These are phyloP conservation scores for Drosophila bifasciata DNA, from an alignment of 1,140 invertebrate genomes.

Conservation along the genomic window DNA sequence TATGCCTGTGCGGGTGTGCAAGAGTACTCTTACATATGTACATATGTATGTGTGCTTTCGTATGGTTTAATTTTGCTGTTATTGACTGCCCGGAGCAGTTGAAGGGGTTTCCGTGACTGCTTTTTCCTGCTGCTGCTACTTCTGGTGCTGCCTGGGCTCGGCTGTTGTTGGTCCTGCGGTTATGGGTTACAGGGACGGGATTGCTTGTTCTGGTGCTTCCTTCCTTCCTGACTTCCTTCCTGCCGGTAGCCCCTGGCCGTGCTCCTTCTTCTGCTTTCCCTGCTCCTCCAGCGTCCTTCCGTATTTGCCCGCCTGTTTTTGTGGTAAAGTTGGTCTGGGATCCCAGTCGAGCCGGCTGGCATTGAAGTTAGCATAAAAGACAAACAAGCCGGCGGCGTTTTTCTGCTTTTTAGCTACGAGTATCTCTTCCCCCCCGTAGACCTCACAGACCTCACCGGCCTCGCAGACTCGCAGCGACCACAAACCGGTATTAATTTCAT, in stretches of 20 bases:
- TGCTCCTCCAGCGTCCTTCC: slow-evolving; percentile 32
- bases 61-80: slow-evolving; percentile 78
- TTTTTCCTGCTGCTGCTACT: slow-evolving; percentile 17
- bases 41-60: slow-evolving; percentile 49
- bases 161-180: slow-evolving; percentile 62
- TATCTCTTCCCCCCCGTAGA: not conserved
- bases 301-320: slow-evolving; percentile 52
- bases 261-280: slow-evolving; percentile 3
- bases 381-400: slow-evolving; percentile 49
- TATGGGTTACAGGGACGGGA: slow-evolving; percentile 66
- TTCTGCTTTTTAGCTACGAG: slow-evolving; percentile 43
- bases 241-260: slow-evolving; percentile 19
- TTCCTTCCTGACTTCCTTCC: slow-evolving; percentile 48
- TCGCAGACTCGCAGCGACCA: not conserved
- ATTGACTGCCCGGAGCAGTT: slow-evolving; percentile 66
- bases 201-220: slow-evolving; percentile 47
- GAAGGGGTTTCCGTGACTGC: slow-evolving; percentile 48
- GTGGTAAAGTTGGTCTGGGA: slow-evolving; percentile 55
- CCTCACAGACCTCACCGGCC: not conserved
- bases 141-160: slow-evolving; percentile 35
- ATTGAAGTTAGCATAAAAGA: slow-evolving; percentile 64
- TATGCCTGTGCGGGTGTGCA: slow-evolving; percentile 7
- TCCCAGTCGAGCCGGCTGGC: slow-evolving; percentile 33
- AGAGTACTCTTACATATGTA: slow-evolving; percentile 3
- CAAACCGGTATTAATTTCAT: slow-evolving; percentile 50